Percentiles rank a stretch among this genome's conserved stretches.
phyloP scores from a whole-genome alignment of 2,797 vertebrate species.

The Dermochelys coriacea region DNA sequence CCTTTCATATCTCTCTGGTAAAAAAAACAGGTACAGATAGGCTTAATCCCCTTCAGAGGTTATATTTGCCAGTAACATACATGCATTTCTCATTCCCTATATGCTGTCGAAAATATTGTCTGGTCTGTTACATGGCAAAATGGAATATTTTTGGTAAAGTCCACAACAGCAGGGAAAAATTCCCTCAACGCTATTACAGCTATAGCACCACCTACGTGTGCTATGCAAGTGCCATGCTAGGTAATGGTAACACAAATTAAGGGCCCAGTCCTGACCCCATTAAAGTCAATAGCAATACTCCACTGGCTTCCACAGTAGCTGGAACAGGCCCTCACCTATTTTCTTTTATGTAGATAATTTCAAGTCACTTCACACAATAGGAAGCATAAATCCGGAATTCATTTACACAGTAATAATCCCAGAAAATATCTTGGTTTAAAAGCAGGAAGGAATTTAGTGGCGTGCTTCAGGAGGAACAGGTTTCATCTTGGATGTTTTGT shows the following conservation, averaged over 20 bases:
- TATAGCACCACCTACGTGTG: background rate
- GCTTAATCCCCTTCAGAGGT: background rate
- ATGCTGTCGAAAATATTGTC: background rate
- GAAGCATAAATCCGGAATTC: constrained; percentile 19
- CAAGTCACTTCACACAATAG: background rate
- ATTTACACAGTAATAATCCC: background rate
- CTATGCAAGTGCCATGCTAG: background rate
- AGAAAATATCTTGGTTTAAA: constrained; percentile 14
- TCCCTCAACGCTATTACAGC: background rate
- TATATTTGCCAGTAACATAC: background rate
- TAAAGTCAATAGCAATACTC: background rate
- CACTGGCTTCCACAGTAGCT: background rate
- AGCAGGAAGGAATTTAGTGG: constrained; percentile 4
- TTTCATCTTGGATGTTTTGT: background rate
- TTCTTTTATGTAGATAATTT: background rate
- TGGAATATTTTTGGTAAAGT: background rate
- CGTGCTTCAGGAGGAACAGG: background rate
- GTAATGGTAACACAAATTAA: background rate
- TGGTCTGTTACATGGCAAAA: background rate
- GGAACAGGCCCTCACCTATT: background rate
- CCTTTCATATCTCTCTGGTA: background rate
- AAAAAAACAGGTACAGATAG: background rate
- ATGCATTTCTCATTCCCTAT: background rate
- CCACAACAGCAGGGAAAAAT: background rate
- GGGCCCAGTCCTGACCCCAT: background rate